Evolutionary conservation across 2,797 vertebrate species (phyloP).

Genomic region (Rhinophrynus dorsalis): DNA sequence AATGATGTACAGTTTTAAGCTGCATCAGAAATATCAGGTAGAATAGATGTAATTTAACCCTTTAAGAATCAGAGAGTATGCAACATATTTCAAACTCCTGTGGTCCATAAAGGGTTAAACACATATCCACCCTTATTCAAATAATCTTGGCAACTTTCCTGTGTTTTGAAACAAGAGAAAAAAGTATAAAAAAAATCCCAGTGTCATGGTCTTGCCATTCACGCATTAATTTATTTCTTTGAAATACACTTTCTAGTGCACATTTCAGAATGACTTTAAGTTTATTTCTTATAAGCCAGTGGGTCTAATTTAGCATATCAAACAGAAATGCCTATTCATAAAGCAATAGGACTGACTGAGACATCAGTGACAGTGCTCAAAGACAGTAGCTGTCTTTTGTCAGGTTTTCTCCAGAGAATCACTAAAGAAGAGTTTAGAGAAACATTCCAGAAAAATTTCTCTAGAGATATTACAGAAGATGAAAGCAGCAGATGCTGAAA

Average conservation of each 20-base stretch:
- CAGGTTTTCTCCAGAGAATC: conserved; percentile 10
- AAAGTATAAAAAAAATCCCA: conserved; percentile 1
- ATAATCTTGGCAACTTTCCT: too few relatives aligned
- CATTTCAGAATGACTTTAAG: conserved; percentile 37
- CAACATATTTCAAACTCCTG: too few relatives aligned
- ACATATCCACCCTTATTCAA: conserved; percentile 12
- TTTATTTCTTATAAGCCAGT: conserved; percentile 27
- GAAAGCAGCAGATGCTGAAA: too few relatives aligned
- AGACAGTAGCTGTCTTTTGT: conserved; percentile 47
- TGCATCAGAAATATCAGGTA: conserved; percentile 21
- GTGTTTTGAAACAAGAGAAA: conserved; percentile 3
- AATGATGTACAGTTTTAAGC: conserved; percentile 14
- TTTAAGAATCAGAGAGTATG: too few relatives aligned
- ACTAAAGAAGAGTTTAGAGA: conserved; percentile 43
- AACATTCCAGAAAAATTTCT: conserved; percentile 45
- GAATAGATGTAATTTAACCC: too few relatives aligned
- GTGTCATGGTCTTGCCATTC: conserved; percentile 5
- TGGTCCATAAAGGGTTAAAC: too few relatives aligned
- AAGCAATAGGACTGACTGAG: conserved; percentile 34
- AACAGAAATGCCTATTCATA: conserved; percentile 19
- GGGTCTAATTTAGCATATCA: conserved; percentile 40
- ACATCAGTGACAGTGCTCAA: conserved; percentile 51
- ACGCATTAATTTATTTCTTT: conserved; percentile 2
- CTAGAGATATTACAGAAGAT: too few relatives aligned
- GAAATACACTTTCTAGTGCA: conserved; percentile 14